phyloP scores from a whole-genome alignment of 2,888 invertebrate genomes.

The Leucozona laternaria region DNA sequence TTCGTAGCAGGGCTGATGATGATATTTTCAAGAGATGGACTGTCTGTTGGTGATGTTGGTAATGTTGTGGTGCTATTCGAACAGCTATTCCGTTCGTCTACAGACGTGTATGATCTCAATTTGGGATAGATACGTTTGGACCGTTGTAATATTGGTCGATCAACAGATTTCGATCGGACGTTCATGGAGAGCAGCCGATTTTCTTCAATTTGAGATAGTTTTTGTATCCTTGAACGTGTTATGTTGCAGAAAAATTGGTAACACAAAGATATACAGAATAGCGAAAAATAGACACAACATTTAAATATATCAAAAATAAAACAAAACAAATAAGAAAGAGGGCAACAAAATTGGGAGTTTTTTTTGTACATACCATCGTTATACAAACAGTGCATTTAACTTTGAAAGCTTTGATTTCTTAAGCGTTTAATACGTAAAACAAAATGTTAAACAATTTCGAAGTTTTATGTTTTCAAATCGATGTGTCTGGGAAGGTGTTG shows the following conservation, averaged over 20 bases:
- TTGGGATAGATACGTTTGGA: slow-evolving; percentile 70
- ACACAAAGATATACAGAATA: slow-evolving; percentile 74
- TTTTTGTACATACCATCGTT: slow-evolving; percentile 20
- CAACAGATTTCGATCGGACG: slow-evolving; percentile 79
- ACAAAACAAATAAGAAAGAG: not conserved
- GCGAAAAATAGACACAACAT: slow-evolving; percentile 71
- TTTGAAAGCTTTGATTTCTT: slow-evolving; percentile 6
- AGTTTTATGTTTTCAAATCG: slow-evolving; percentile 6
- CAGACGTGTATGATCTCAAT: slow-evolving; percentile 71
- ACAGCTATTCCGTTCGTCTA: slow-evolving; percentile 72
- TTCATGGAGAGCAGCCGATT: slow-evolving; percentile 78
- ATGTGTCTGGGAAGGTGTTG: not conserved
- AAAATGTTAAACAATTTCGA: slow-evolving; percentile 4
- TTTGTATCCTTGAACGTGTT: slow-evolving; percentile 75
- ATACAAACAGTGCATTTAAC: not conserved
- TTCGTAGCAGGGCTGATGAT: slow-evolving; percentile 42
- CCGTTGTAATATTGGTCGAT: slow-evolving; percentile 77
- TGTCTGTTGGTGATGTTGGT: slow-evolving; percentile 10
- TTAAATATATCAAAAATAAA: slow-evolving; percentile 44
- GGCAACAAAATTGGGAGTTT: not conserved
- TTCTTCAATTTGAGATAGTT: slow-evolving; percentile 76
- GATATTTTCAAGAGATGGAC: slow-evolving; percentile 26
- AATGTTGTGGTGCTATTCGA: slow-evolving; percentile 57
- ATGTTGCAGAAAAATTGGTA: slow-evolving; percentile 70
- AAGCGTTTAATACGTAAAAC: not conserved